Percentiles rank a stretch among this genome's conserved stretches.
These are phyloP conservation scores for Ruditapes philippinarum DNA, from an alignment of 1,140 invertebrate species.

Conservation along the genomic window DNA sequence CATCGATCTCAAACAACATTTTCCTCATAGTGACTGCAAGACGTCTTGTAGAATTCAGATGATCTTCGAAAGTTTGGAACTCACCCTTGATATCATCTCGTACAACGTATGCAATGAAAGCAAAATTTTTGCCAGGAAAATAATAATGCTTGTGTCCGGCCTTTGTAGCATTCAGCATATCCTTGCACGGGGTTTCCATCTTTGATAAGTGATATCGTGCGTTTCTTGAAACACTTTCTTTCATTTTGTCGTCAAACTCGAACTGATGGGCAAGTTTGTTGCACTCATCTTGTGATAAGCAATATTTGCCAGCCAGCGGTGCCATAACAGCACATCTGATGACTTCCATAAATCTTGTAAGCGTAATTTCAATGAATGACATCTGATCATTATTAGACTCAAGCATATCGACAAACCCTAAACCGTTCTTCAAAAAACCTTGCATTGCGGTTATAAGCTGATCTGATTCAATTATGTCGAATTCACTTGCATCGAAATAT, in stretches of 20 bases:
- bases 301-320: neutral
- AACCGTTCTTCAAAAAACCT: neutral
- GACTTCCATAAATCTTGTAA: neutral
- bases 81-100: neutral
- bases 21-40: neutral
- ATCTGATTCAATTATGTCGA: neutral
- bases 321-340: neutral
- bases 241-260: neutral
- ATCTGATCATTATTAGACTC: neutral
- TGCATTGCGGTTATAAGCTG: neutral
- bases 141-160: neutral
- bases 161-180: neutral
- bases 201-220: neutral
- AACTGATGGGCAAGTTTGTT: neutral
- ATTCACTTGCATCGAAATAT: neutral
- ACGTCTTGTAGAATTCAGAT: neutral
- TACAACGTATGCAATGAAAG: neutral
- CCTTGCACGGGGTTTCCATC: neutral
- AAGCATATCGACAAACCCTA: neutral
- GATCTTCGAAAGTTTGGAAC: neutral
- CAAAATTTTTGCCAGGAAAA: neutral
- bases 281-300: neutral
- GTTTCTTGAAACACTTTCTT: neutral
- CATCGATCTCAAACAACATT: neutral
- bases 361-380: neutral